Evolutionary conservation across 2,113 vertebrate species (phyloP).

Genomic region (Strix aluco): DNA sequence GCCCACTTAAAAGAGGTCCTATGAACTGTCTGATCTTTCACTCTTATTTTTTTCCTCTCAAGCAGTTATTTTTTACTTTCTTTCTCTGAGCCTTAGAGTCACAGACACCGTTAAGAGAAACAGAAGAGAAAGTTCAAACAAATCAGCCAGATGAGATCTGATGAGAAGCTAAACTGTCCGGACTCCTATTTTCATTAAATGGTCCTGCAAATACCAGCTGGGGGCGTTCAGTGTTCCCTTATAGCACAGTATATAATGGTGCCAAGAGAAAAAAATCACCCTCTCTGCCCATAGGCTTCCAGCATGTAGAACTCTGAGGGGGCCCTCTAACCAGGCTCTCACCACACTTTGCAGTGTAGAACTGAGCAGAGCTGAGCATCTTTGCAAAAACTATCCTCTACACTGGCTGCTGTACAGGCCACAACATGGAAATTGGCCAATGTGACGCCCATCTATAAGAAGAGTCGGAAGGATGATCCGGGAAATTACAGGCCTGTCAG

Average conservation of each 20-base stretch:
- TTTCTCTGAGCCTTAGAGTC: neutral
- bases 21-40: neutral
- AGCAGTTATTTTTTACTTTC: neutral
- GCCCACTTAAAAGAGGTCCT: neutral
- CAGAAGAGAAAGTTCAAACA: neutral
- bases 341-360: fast-evolving
- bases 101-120: neutral
- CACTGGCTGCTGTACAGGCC: neutral
- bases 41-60: neutral
- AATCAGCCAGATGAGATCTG: neutral
- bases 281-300: neutral
- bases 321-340: neutral
- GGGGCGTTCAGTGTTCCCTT: neutral
- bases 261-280: neutral
- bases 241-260: neutral
- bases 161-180: neutral
- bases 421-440: neutral
- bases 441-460: no score
- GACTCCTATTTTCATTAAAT: neutral
- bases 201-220: neutral
- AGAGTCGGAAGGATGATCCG: no score
- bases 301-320: neutral
- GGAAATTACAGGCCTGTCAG: no score
- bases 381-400: neutral
- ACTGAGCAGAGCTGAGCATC: neutral